Base-by-base conservation (phyloP, 2,888 invertebrate genomes). In the Protophormia terraenovae region DNA sequence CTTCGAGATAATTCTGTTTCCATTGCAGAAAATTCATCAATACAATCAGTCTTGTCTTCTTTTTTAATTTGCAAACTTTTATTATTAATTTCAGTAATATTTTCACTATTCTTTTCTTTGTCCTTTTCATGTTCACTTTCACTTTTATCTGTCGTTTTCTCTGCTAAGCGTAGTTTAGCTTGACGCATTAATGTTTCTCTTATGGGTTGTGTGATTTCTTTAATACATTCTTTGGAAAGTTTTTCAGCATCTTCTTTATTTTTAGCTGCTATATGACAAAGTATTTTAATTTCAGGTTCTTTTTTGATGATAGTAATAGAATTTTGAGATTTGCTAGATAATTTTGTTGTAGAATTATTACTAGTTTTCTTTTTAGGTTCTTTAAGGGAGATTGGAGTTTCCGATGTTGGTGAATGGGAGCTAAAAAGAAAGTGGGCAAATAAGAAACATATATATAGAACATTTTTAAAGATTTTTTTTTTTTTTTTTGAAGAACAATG, bases 261-360 rank as follows among this genome's bases (percentile, higher is more conserved):
- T 55, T 76, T 79, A n/a, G 83, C 32, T 24, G 79, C 58, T 27
- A 89, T 83, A 24, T 88, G 87, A 45, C 87, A 86, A n/a, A 88
- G 69, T 8, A 87, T 89, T 87, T 89, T 89, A 22, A 88, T 88
- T 84, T 88, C 87, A 12, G 87, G 78, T 4, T 86, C 80, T 29
- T 83, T 87, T 22, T 79, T 77, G 0, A 41, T 3, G 27, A 41
- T 53, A 4, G 10, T 58, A 14, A 78, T 19, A 3, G 71, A 41
- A 3, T 58, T 64, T 10, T 14, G 71, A 32, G 81, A 73, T 73
- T 80, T 69, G 14, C 19, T 67, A 53, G 67, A 73, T 22, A 73
- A 71, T 50, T 78, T 79, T 29, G 62, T 22, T 4, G 16, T 62
- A 6, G 58, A 71, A 32, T 47, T 75, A 12, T 69, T 75, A 19